Conservation (phyloP, 2,797 vertebrate genomes). For the Urocyon cinereoargenteus region DNA sequence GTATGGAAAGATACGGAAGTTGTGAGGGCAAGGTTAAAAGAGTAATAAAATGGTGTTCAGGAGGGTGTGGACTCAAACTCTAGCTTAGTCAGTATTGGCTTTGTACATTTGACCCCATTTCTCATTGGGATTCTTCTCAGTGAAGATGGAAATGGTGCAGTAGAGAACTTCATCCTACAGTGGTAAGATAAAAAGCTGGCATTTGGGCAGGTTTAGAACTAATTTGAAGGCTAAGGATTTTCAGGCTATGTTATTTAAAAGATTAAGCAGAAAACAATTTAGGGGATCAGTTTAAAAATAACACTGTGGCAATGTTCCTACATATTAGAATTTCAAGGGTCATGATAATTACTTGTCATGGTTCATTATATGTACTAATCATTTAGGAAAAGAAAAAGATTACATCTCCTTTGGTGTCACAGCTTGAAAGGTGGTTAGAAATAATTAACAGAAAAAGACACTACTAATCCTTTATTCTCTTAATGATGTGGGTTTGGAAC, state of each 20-base stretch:
- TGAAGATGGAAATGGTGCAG: not conserved
- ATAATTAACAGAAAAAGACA: constrained; percentile 9
- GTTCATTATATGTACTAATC: not conserved
- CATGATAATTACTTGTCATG: constrained; percentile 41
- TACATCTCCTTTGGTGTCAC: not conserved
- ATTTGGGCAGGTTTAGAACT: not conserved
- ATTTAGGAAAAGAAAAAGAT: constrained; percentile 45
- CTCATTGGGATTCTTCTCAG: not conserved
- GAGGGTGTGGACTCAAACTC: not conserved
- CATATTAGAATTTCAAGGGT: constrained; percentile 53
- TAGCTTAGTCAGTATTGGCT: not conserved
- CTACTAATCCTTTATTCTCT: not conserved
- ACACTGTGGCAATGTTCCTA: not conserved
- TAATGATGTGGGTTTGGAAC: constrained; percentile 12
- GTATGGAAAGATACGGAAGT: not conserved
- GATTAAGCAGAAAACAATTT: constrained; percentile 10
- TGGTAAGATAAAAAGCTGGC: not conserved
- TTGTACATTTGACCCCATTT: not conserved
- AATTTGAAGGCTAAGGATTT: not conserved
- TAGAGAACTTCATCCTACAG: not conserved
- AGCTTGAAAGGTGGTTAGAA: not conserved
- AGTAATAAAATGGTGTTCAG: not conserved
- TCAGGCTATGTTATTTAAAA: constrained; percentile 13
- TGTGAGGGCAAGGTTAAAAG: not conserved
- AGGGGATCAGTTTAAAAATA: constrained; percentile 23